These are phyloP conservation scores for Hiodon alosoides DNA, from an alignment of 2,113 vertebrate species.

Conservation along the genomic window DNA sequence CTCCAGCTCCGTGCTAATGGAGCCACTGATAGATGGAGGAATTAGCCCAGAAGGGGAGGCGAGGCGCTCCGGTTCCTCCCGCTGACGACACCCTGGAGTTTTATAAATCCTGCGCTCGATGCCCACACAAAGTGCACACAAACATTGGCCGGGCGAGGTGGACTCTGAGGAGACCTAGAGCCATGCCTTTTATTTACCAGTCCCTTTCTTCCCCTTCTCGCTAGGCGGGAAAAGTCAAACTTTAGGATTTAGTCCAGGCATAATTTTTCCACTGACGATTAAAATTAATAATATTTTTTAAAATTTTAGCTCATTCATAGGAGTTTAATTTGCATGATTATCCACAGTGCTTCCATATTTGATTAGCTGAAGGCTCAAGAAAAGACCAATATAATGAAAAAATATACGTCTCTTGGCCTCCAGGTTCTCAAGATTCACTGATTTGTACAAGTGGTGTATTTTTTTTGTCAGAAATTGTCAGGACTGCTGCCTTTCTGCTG, in stretches of 20 bases:
- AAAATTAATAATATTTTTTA: background rate
- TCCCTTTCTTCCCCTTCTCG: too few relatives aligned
- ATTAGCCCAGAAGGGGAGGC: constrained; percentile 47
- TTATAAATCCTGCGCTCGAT: constrained; percentile 30
- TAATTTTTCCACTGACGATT: background rate
- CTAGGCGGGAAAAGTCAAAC: too few relatives aligned
- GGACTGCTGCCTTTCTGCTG: too few relatives aligned
- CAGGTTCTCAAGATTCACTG: too few relatives aligned
- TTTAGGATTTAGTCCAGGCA: too few relatives aligned
- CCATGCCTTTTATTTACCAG: too few relatives aligned
- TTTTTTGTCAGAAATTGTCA: too few relatives aligned
- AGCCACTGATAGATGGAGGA: constrained; percentile 54
- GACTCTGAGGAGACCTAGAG: background rate
- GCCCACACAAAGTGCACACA: constrained; percentile 31
- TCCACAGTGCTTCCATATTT: background rate
- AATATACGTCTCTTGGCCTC: too few relatives aligned
- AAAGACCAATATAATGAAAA: too few relatives aligned
- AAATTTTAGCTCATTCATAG: background rate
- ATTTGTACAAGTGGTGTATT: too few relatives aligned
- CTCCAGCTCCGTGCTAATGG: constrained; percentile 45
- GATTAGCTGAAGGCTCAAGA: background rate
- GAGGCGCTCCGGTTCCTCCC: constrained; percentile 46
- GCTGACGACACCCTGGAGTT: constrained; percentile 46
- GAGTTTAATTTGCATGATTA: too few relatives aligned
- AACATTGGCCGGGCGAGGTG: constrained; percentile 21